Base-by-base conservation (phyloP, 2,888 invertebrate species). In the Drosophila helvetica region DNA sequence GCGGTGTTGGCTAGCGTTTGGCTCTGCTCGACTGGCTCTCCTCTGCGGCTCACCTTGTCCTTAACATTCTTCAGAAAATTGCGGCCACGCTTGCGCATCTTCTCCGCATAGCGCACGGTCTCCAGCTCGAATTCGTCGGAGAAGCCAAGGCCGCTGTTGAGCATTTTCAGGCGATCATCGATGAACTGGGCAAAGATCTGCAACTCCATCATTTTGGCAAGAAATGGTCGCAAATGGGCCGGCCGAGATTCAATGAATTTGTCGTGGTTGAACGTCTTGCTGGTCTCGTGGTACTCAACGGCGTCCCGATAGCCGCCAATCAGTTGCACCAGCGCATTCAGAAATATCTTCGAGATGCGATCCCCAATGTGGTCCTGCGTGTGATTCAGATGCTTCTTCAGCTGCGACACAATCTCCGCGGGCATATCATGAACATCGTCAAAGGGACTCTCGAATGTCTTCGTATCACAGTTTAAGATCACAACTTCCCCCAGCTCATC, bases 61-160 rank as follows among this genome's bases (percentile, higher is more conserved):
- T 96, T 97, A 12, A 98, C 95, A 89, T 95, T 96, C 92, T 96
- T 96, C 81, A 97, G 94, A 90, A 97, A 96, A 62, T 92, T 91
- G 54, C 91, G 90, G 19, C 91, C 90, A 30, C 90, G 90, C 91
- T 91, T 94, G 92, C 61, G 93, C 92, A 87, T 93, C 92, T 78
- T 94, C 91, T 91, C 93, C 89, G 82, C 93, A 89, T 91, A 93
- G 88, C 89, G 93, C 90, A 59, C 96, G 65, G 95, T 96, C 92
- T 99, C 98, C 89, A 96, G 94, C 92, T 99, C 99, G 92, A 99
- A 99, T 90, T 98, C 97, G 91, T 99, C 99, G 42, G 96, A 96
- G 91, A 98, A 97, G 0, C 98, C 97, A 66, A 96, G 93, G 0
- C 99, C 98, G n/a, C 96, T 95, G 91, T 98, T 98, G 75, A 99